A percentile compares a stretch with the other conserved stretches of the same genome.
phyloP scores from a whole-genome alignment of 2,797 vertebrate genomes.

The Caiman crocodilus region DNA sequence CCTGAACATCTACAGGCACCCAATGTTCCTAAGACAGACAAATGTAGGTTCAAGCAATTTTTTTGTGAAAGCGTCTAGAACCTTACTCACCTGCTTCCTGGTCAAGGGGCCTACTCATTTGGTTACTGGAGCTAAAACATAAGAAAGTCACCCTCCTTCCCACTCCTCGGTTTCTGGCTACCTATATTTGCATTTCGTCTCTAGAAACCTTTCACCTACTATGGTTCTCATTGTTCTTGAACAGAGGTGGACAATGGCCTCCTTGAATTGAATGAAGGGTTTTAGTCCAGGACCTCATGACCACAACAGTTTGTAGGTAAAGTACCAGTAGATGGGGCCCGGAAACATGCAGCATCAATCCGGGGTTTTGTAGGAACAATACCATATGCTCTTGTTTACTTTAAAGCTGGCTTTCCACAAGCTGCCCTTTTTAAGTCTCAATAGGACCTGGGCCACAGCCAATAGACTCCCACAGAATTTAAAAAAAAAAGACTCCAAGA shows the following conservation, averaged over 20 bases:
- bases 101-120: too few species aligned
- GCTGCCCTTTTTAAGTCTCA: background rate
- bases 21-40: too few species aligned
- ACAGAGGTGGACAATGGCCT: background rate
- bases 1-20: too few species aligned
- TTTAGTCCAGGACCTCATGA: background rate
- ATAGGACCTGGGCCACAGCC: background rate
- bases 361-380: background rate
- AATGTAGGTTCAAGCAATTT: too few species aligned
- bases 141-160: too few species aligned
- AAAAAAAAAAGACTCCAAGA: background rate
- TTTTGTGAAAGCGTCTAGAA: too few species aligned
- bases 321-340: background rate
- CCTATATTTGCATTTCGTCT: background rate
- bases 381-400: background rate
- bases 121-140: too few species aligned
- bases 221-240: background rate
- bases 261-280: background rate
- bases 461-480: background rate
- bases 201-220: background rate
- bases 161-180: too few species aligned
- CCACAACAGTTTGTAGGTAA: background rate
- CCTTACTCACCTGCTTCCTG: too few species aligned
- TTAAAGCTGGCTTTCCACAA: too few species aligned
- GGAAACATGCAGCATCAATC: background rate